Evolutionary conservation across 2,888 invertebrate species (phyloP).

Genomic region (Cantharis nigra): DNA sequence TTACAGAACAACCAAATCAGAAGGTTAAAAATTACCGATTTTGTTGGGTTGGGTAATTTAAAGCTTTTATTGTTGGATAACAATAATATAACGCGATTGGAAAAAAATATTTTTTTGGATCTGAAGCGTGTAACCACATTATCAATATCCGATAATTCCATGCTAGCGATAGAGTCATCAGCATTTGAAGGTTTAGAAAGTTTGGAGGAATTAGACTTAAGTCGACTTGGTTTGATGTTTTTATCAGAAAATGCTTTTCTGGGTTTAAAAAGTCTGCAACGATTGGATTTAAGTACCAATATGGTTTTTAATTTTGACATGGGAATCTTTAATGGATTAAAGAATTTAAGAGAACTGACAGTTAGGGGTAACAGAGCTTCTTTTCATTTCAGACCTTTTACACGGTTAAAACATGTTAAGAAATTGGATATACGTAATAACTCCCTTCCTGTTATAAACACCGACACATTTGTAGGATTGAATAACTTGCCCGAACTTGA

Average conservation of each 20-base stretch:
- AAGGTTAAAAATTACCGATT: conserved; percentile 48
- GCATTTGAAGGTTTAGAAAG: not conserved
- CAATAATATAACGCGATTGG: conserved; percentile 41
- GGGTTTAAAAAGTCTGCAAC: not conserved
- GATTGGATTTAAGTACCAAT: conserved; percentile 42
- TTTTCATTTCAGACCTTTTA: not conserved
- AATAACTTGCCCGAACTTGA: not conserved
- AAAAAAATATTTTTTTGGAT: conserved; percentile 1
- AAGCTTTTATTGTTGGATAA: conserved; percentile 49
- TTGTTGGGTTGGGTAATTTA: conserved; percentile 50
- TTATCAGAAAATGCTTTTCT: not conserved
- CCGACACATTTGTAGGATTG: not conserved
- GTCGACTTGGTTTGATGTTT: not conserved
- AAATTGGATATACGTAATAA: not conserved
- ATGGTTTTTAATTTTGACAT: not conserved
- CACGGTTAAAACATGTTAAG: not conserved
- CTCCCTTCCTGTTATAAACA: not conserved
- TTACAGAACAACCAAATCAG: conserved; percentile 52
- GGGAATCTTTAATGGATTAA: conserved; percentile 6
- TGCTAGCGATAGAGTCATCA: not conserved
- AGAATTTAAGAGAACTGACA: conserved; percentile 20
- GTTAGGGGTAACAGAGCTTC: conserved; percentile 19
- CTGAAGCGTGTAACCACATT: not conserved
- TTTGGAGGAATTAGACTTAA: not conserved
- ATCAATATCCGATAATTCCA: not conserved